Conservation (phyloP, 2,797 vertebrate species). For the Toxotes lorentzi region DNA sequence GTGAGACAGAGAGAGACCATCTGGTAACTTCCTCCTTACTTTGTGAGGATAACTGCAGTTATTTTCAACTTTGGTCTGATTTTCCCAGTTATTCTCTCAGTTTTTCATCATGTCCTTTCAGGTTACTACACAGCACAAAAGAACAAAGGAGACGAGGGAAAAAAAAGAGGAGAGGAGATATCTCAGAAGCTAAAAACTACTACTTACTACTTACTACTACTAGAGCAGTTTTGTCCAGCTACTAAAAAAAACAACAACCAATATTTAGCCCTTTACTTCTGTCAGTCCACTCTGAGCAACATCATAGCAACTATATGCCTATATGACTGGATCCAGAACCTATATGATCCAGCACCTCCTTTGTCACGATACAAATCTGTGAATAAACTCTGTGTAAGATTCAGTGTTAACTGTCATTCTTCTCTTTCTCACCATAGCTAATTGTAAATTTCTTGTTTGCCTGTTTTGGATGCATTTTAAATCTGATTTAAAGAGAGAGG, state of each 20-base stretch:
- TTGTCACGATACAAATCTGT: too few relatives aligned
- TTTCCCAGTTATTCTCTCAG: neutral
- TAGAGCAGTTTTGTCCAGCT: neutral
- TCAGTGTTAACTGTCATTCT: too few relatives aligned
- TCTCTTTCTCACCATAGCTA: too few relatives aligned
- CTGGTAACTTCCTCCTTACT: neutral
- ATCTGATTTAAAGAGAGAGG: too few relatives aligned
- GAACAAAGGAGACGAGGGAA: too few relatives aligned
- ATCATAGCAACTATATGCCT: neutral
- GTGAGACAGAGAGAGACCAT: neutral
- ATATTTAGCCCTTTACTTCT: neutral
- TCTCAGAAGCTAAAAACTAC: neutral
- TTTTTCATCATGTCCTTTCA: too few relatives aligned
- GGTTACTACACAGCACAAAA: neutral
- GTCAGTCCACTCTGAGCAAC: neutral
- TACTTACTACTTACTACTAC: neutral
- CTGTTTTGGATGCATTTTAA: too few relatives aligned
- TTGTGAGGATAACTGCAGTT: neutral
- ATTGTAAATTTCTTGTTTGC: too few relatives aligned
- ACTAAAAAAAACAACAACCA: neutral
- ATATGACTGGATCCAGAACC: too few relatives aligned
- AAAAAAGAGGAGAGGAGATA: neutral
- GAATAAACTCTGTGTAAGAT: too few relatives aligned
- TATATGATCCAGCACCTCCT: too few relatives aligned
- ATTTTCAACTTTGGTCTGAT: neutral